These are phyloP conservation scores for Gulo gulo DNA, from an alignment of 2,113 vertebrate species.

Conservation along the genomic window DNA sequence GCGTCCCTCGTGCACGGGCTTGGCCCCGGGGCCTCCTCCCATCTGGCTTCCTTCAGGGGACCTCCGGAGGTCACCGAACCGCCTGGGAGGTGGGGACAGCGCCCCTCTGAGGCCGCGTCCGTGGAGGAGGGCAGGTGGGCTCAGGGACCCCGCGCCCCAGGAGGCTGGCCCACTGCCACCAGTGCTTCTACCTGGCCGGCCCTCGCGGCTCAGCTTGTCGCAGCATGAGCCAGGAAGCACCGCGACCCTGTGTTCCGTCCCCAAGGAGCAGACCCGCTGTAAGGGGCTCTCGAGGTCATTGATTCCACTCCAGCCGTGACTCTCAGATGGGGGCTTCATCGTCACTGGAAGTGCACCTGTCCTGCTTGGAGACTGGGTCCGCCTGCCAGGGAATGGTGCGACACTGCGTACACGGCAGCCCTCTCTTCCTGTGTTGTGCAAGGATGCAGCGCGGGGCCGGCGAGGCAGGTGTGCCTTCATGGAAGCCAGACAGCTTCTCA, in stretches of 20 bases:
- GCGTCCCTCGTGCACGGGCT: not conserved
- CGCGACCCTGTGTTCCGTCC: not conserved
- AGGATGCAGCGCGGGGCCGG: not conserved
- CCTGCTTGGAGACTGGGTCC: not conserved
- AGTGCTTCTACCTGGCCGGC: accelerated
- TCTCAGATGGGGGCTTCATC: not conserved
- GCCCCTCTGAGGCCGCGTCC: accelerated
- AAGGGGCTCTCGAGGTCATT: not conserved
- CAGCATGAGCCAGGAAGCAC: not conserved
- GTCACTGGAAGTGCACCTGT: not conserved
- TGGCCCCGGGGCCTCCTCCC: not conserved
- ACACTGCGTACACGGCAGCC: not conserved
- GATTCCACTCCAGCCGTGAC: not conserved
- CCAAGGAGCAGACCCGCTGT: not conserved
- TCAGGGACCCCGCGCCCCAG: not conserved
- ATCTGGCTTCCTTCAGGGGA: not conserved
- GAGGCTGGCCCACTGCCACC: not conserved
- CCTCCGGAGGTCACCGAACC: not conserved
- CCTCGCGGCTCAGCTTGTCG: accelerated
- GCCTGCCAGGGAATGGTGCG: accelerated
- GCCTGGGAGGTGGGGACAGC: not conserved
- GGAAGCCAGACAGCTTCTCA: not conserved
- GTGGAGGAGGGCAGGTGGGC: not conserved
- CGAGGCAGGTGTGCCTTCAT: accelerated
- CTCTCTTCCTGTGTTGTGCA: accelerated